A percentile compares a stretch with the other conserved stretches of the same genome.
Evolutionary conservation across 1,140 invertebrate genomes (phyloP).

Genomic region (Penaeus indicus): DNA sequence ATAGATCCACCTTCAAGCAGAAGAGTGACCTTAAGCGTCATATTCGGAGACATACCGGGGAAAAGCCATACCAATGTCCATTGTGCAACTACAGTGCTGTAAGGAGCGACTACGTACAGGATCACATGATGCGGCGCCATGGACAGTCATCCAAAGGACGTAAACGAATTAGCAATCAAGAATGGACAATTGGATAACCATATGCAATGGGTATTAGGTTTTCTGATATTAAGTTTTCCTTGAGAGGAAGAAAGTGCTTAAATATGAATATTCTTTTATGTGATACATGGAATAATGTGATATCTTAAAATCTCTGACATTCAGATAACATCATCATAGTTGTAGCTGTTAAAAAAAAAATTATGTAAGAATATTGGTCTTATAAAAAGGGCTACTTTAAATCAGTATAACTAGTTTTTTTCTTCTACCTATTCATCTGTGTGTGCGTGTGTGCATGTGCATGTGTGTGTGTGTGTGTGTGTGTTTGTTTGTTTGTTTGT

Average conservation of each 20-base stretch:
- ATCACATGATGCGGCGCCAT: slow-evolving; percentile 46
- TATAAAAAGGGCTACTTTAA: no score
- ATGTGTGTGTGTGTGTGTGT: slow-evolving; percentile 8
- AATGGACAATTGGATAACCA: slow-evolving; percentile 32
- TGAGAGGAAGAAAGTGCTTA: no score
- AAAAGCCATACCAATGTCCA: slow-evolving; percentile 52
- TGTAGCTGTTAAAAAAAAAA: no score
- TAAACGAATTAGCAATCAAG: slow-evolving; percentile 10
- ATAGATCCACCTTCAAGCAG: slow-evolving; percentile 60
- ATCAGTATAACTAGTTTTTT: no score
- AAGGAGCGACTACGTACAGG: slow-evolving; percentile 57
- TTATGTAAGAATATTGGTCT: no score
- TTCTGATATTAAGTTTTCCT: no score
- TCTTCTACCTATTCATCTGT: not conserved
- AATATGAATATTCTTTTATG: no score
- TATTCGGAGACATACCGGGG: slow-evolving; percentile 49
- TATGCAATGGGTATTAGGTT: no score
- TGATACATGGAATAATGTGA: no score
- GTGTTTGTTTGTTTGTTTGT: slow-evolving; percentile 3
- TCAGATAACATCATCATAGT: no score
- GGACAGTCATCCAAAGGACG: not conserved
- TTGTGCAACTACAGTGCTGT: slow-evolving; percentile 49
- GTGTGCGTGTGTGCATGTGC: slow-evolving; percentile 12
- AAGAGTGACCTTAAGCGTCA: slow-evolving; percentile 57
- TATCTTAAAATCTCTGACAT: no score